phyloP scores from a whole-genome alignment of 1,140 invertebrate species.

The Acromyrmex echinatior region DNA sequence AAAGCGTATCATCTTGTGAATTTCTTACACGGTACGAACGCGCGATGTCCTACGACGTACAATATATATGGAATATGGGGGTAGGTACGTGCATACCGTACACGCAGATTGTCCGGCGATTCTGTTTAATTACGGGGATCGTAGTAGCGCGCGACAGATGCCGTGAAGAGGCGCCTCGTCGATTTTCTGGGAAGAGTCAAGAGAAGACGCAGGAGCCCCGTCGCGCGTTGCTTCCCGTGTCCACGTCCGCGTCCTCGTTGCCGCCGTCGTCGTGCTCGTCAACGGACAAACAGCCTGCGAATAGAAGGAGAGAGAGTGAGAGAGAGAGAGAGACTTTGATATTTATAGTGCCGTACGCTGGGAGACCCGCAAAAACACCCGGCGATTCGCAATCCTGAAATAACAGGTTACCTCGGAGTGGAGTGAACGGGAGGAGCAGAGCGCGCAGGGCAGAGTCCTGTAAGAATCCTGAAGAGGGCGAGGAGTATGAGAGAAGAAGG shows the following conservation, averaged over 20 bases:
- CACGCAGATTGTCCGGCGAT: constrained; percentile 57
- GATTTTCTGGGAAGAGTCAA: constrained; percentile 70
- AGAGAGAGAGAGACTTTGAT: constrained; percentile 71
- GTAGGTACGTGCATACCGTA: constrained; percentile 3
- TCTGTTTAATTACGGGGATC: constrained; percentile 78
- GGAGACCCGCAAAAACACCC: constrained; percentile 79
- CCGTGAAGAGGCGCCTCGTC: constrained; percentile 77
- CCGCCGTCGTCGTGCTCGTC: constrained; percentile 15
- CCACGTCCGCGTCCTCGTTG: constrained; percentile 2
- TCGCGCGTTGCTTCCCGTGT: constrained; percentile 17
- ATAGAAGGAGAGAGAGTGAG: constrained; percentile 55
- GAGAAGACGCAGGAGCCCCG: constrained; percentile 58
- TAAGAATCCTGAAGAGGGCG: constrained; percentile 66
- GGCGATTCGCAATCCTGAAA: constrained; percentile 83
- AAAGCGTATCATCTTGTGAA: constrained; percentile 37
- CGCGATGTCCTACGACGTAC: constrained; percentile 28
- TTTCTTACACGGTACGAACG: constrained; percentile 24
- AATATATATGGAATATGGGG: neutral
- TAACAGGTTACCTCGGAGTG: constrained; percentile 82
- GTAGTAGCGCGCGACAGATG: constrained; percentile 79
- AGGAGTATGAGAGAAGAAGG: constrained; percentile 34
- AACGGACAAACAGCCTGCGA: constrained; percentile 59
- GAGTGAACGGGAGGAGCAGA: constrained; percentile 48
- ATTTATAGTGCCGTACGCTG: constrained; percentile 80
- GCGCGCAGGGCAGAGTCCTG: constrained; percentile 30